Evolutionary conservation across 2,113 vertebrate genomes (phyloP).

Genomic region (Tetrax tetrax): DNA sequence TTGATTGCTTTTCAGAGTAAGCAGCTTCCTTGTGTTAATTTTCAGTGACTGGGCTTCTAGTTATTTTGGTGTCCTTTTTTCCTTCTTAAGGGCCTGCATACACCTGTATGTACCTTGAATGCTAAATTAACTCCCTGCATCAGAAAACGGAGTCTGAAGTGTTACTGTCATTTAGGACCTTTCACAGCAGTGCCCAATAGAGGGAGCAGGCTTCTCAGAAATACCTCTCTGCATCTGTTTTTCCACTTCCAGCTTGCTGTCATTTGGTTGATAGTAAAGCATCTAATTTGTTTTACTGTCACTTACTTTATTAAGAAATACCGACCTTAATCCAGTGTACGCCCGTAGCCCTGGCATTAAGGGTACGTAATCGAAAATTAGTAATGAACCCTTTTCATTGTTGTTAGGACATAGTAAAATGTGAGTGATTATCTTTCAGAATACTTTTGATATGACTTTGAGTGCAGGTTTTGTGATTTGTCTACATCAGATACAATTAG

Average conservation of each 20-base stretch:
- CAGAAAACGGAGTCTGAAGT: background rate
- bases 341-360: background rate
- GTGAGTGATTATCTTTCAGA: background rate
- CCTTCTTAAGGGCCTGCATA: background rate
- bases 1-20: background rate
- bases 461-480: background rate
- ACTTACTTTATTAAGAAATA: background rate
- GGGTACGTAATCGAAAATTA: fast-evolving
- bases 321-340: background rate
- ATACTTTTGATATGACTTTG: background rate
- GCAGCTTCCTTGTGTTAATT: background rate
- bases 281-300: background rate
- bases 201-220: conserved; percentile 33
- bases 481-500: background rate
- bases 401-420: background rate
- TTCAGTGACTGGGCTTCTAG: background rate
- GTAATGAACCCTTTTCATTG: background rate
- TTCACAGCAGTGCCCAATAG: background rate
- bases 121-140: background rate
- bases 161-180: background rate
- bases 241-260: background rate
- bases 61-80: background rate
- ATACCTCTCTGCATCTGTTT: background rate
- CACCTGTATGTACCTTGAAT: background rate
- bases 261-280: background rate